Percentiles rank a stretch among this genome's conserved stretches.
Evolutionary conservation across 2,113 vertebrate species (phyloP).

Genomic region (Hyperopisus bebe): DNA sequence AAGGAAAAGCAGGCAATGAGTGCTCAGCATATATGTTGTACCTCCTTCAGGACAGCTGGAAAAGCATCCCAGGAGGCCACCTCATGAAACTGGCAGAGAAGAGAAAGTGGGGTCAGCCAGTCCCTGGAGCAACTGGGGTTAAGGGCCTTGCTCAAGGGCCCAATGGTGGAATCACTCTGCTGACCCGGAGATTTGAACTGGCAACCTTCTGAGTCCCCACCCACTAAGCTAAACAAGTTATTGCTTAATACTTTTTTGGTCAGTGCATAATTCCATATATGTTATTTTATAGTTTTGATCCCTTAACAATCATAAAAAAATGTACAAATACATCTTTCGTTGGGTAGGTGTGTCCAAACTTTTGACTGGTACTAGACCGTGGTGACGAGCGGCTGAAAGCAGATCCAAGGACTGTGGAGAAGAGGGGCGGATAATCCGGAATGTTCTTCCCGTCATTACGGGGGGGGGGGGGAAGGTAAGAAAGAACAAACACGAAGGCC

Average conservation of each 20-base stretch:
- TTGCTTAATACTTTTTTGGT: background rate
- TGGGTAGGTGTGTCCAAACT: background rate
- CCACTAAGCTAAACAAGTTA: too few relatives aligned
- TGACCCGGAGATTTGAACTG: too few relatives aligned
- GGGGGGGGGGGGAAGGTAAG: background rate
- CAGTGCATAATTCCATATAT: background rate
- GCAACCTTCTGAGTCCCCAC: too few relatives aligned
- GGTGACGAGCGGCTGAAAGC: background rate
- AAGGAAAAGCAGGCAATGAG: too few relatives aligned
- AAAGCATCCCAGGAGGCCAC: too few relatives aligned
- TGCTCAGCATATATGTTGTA: too few relatives aligned
- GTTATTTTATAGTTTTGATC: background rate
- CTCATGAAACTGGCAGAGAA: too few relatives aligned
- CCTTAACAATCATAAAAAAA: background rate
- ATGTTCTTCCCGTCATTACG: background rate
- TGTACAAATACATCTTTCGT: background rate
- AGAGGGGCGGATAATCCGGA: background rate
- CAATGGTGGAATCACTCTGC: too few relatives aligned
- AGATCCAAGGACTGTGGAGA: background rate
- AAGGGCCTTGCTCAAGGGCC: too few relatives aligned
- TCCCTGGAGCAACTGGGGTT: too few relatives aligned
- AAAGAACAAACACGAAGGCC: background rate
- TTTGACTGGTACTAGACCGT: background rate
- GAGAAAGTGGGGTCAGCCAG: too few relatives aligned
- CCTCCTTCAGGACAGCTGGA: too few relatives aligned